Evolutionary conservation across 2,113 vertebrate species (phyloP).

Genomic region (Neogobius melanostomus): DNA sequence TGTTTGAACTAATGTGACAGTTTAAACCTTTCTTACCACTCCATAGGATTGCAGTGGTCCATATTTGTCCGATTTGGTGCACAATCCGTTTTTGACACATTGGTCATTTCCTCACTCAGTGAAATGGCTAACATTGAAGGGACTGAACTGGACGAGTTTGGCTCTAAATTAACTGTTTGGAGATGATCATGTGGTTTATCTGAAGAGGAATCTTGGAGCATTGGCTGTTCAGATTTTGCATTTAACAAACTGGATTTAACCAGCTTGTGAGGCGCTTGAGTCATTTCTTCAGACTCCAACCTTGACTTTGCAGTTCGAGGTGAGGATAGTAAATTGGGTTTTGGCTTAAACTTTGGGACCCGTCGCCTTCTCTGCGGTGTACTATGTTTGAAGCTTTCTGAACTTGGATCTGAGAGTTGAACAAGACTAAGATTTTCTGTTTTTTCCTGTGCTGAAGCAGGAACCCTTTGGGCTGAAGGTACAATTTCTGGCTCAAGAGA

Average conservation of each 20-base stretch:
- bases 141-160: not conserved
- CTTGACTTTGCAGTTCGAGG: constrained; percentile 16
- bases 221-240: constrained; percentile 14
- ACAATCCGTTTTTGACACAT: too few relatives aligned
- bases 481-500: constrained; percentile 9
- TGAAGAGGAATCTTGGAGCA: not conserved
- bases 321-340: constrained; percentile 40
- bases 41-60: not conserved
- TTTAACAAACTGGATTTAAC: not conserved
- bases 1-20: not conserved
- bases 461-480: constrained; percentile 6
- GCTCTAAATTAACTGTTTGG: constrained; percentile 2
- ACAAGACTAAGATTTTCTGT: not conserved
- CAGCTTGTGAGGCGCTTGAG: not conserved
- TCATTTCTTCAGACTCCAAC: not conserved
- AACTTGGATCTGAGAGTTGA: not conserved
- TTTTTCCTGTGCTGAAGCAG: not conserved
- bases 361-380: constrained; percentile 28
- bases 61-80: not conserved
- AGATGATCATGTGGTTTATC: not conserved
- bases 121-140: not conserved
- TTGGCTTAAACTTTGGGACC: constrained; percentile 47
- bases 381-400: constrained; percentile 13
- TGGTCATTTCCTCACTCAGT: not conserved
- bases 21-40: constrained; percentile 30